Evolutionary conservation across 1,140 invertebrate species (phyloP), one percentile per base, ranked within the genome.

Genomic region (Bombus confusus): DNA sequence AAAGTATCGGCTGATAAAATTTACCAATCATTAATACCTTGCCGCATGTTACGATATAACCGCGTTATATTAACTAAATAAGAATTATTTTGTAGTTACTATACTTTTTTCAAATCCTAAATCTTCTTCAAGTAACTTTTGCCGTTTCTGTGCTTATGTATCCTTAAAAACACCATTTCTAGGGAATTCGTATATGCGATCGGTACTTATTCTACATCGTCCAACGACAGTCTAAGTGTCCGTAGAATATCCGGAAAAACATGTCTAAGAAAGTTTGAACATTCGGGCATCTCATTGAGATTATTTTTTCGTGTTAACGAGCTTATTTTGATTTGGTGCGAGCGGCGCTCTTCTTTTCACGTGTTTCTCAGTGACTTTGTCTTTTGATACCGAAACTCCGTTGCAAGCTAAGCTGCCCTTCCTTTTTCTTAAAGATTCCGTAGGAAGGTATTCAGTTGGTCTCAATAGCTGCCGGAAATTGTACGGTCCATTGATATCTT

Each of bases 401-500:
- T 92, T 93, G 31, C 85, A 86, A 43, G 83, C 90, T 0, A 91
- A 62, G 10, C 86, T 91, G 5, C 96, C 96, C 92, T 96, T 96
- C n/a, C 96, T 94, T 91, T 97, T 97, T n/a, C 97, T 94, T 28
- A 97, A 92, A 43, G 97, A 97, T 89, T 97, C 97, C 0, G 97
- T 97, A 0, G 97, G 97, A 12, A 97, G 96, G 86, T 96, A 95
- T 78, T 96, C 95, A 1, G 97, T 97, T 22, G 96, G 97, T 78
- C 97, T 94, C 13, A 97, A 91, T 13, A 97, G 91, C 90, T 97
- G 96, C 72, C 97, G 95, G 90, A 97, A 98, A 89, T 97, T 96
- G 90, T 97, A 97, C 1, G 97, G 97, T 3, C 97, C 97, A 34
- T 96, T 95, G 8, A 95, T 95, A 71, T 97, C 96, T 59, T 96